phyloP scores from a whole-genome alignment of 2,113 vertebrate genomes.

The Ceyx cyanopectus region DNA sequence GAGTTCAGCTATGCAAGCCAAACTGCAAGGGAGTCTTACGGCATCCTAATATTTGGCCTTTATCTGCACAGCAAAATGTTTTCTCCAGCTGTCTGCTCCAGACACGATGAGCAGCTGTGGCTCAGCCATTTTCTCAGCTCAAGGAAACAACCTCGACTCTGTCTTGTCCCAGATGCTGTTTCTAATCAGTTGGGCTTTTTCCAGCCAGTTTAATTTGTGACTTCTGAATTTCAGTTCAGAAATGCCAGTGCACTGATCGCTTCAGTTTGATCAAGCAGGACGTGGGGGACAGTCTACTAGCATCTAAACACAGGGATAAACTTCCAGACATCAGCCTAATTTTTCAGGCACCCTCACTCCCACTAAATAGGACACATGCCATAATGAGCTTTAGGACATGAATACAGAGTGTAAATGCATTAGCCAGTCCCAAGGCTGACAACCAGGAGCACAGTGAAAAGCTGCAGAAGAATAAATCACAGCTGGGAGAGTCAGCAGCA shows the following conservation, averaged over 20 bases:
- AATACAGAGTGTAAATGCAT: background rate
- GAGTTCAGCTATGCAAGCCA: background rate
- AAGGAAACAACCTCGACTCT: background rate
- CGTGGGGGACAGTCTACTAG: background rate
- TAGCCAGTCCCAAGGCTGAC: background rate
- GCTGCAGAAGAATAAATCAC: background rate
- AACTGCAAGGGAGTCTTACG: background rate
- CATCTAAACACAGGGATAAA: background rate
- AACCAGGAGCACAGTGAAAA: background rate
- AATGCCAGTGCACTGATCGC: background rate
- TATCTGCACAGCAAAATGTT: conserved; percentile 25
- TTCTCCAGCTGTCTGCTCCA: conserved; percentile 50
- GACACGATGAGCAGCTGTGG: conserved; percentile 47
- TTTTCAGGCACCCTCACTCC: background rate
- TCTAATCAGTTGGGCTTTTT: background rate
- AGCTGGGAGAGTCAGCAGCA: background rate
- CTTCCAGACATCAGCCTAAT: background rate
- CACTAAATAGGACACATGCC: fast-evolving
- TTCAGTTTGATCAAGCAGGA: background rate
- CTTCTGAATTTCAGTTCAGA: background rate
- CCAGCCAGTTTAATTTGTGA: background rate
- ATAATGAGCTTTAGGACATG: background rate
- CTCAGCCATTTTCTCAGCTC: conserved; percentile 25
- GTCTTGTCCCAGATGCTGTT: background rate
- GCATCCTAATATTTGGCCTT: conserved; percentile 29